Percentiles rank a stretch among this genome's conserved stretches.
Evolutionary conservation across 2,888 invertebrate species (phyloP).

Genomic region (Eilema griseolum): DNA sequence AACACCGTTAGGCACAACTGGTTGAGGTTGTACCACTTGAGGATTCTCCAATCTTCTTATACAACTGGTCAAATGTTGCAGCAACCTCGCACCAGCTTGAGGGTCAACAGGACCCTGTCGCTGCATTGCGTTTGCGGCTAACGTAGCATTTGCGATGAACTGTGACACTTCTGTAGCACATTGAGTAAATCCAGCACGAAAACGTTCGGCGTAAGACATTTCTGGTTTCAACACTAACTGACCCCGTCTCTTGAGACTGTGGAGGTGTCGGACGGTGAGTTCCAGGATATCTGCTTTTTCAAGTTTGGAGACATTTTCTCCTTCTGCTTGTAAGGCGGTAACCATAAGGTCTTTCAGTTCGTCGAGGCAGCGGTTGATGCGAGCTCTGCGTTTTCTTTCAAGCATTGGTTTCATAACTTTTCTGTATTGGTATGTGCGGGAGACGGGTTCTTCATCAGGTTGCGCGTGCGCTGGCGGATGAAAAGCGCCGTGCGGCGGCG

Average conservation of each 20-base stretch:
- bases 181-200: slow-evolving; percentile 95
- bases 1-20: slow-evolving; percentile 83
- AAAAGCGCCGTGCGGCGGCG: slow-evolving; percentile 84
- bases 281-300: slow-evolving; percentile 96
- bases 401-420: slow-evolving; percentile 97
- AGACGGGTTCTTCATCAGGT: slow-evolving; percentile 89
- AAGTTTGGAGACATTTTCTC: slow-evolving; percentile 94
- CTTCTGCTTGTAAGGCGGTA: slow-evolving; percentile 94
- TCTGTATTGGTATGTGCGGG: slow-evolving; percentile 96
- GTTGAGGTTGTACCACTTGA: slow-evolving; percentile 85
- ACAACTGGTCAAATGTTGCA: slow-evolving; percentile 92
- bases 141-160: slow-evolving; percentile 87
- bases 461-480: slow-evolving; percentile 79
- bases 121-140: slow-evolving; percentile 92
- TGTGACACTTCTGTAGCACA: slow-evolving; percentile 96
- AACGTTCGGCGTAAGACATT: slow-evolving; percentile 92
- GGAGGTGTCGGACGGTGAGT: slow-evolving; percentile 94
- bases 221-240: slow-evolving; percentile 87
- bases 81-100: slow-evolving; percentile 92
- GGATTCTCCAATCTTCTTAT: slow-evolving; percentile 92
- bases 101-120: slow-evolving; percentile 91
- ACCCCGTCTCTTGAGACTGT: slow-evolving; percentile 92
- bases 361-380: slow-evolving; percentile 96
- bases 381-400: slow-evolving; percentile 94
- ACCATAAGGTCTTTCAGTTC: slow-evolving; percentile 96